Base-by-base conservation (phyloP, 2,888 invertebrate species). In the Cataglyphis altisquamis region DNA sequence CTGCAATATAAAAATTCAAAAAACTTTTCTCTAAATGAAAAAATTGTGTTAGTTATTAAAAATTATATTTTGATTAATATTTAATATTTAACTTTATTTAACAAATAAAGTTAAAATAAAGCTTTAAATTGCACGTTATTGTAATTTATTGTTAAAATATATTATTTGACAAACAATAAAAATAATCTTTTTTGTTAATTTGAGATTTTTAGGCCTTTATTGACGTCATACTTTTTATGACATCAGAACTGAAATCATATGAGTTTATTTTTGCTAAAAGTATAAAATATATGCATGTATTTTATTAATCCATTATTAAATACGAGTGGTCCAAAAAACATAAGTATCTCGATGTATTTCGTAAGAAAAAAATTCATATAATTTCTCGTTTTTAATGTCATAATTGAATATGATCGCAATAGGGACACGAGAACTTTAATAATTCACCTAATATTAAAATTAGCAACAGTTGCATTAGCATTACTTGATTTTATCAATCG, bases 31-130 rank as follows among this genome's bases (percentile, higher is more conserved):
- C 5, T 2, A 6, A 18, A 62, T 5, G 9, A n/a, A 21, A 36
- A 36, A 25, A 52, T 15, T 15, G 8, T 36, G 25, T 9, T 36
- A 10, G 1, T 21, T 36, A 32, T 63, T 32, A 15, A 0, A 1
- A 39, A 41, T 41, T 57, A 25, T 29, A 52, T 60, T 25, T 55
- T 29, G 1, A 18, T 39, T 36, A 72, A 72, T 73, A 29, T 41
- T 3, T n/a, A 57, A 73, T 41, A 41, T 57, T 57, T 18, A 73
- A 41, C 0, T 73, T 41, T 60, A 25, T 41, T 72, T 57, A 18
- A 0, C 1, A 55, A 15, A 57, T 57, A n/a, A 15, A 18, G 15
- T 45, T 18, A 45, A 45, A 45, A 45, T 45, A 45, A 45, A 45
- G 15, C 45, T 45, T 45, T 45, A 52, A 52, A 52, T 8, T 52